These are phyloP conservation scores for Cepaea nemoralis DNA, from an alignment of 1,140 invertebrate species.

Conservation along the genomic window DNA sequence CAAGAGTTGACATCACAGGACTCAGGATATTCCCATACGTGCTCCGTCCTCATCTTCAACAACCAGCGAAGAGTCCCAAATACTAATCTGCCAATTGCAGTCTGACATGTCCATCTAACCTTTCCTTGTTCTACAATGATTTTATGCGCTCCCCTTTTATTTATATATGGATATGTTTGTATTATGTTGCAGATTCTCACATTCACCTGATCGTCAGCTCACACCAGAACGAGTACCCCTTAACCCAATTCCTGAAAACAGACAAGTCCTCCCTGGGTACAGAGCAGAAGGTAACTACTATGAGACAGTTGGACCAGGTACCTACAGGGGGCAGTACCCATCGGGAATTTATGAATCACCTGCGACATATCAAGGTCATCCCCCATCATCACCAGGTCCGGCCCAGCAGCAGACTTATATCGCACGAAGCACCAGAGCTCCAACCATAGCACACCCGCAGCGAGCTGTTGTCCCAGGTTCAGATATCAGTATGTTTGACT, in stretches of 20 bases:
- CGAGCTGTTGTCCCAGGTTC: constrained; percentile 53
- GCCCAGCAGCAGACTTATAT: constrained; percentile 53
- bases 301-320: constrained; percentile 39
- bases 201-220: constrained; percentile 56
- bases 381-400: constrained; percentile 49
- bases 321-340: constrained; percentile 37
- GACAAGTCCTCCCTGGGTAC: constrained; percentile 56
- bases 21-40: too few relatives aligned
- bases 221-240: constrained; percentile 51
- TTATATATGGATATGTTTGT: too few relatives aligned
- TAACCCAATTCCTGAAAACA: constrained; percentile 65
- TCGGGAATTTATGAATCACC: constrained; percentile 34
- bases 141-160: too few relatives aligned
- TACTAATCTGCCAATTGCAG: too few relatives aligned
- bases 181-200: constrained; percentile 38
- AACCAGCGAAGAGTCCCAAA: too few relatives aligned
- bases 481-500: constrained; percentile 47
- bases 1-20: too few relatives aligned
- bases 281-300: constrained; percentile 46
- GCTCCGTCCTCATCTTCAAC: too few relatives aligned
- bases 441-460: constrained; percentile 53
- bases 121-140: too few relatives aligned
- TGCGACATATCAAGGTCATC: constrained; percentile 20
- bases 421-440: constrained; percentile 56
- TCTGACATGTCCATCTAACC: too few relatives aligned